Percentiles rank a stretch among this genome's conserved stretches.
Conservation (phyloP, 1,140 invertebrate genomes). For the Drosophila parabipectinata region DNA sequence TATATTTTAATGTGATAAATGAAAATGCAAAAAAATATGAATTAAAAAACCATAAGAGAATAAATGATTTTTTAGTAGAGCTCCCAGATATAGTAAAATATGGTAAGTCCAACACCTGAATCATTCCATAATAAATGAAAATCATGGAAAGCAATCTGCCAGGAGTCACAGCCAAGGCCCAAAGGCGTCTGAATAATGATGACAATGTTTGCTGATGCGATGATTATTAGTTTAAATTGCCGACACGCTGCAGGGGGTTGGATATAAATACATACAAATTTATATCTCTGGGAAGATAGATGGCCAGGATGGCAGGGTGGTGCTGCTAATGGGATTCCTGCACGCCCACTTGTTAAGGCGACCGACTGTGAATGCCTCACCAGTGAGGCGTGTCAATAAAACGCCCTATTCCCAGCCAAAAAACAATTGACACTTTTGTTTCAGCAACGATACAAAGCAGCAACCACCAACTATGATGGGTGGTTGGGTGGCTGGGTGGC, state of each 20-base stretch:
- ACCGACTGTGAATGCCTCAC: slow-evolving; percentile 70
- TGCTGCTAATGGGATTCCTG: slow-evolving; percentile 78
- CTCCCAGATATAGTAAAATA: slow-evolving; percentile 1
- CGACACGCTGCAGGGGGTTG: slow-evolving; percentile 50
- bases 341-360: slow-evolving; percentile 82
- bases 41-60: slow-evolving; percentile 62
- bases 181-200: slow-evolving; percentile 72
- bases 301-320: slow-evolving; percentile 24
- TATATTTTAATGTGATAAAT: slow-evolving; percentile 79
- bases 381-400: slow-evolving; percentile 67
- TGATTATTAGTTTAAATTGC: slow-evolving; percentile 84
- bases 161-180: slow-evolving; percentile 55
- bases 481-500: slow-evolving; percentile 7
- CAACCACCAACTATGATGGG: slow-evolving; percentile 21
- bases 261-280: slow-evolving; percentile 4
- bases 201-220: slow-evolving; percentile 83
- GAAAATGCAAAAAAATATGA: slow-evolving; percentile 47
- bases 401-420: slow-evolving; percentile 11
- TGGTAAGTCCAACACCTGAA: slow-evolving; percentile 24
- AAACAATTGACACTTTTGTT: slow-evolving; percentile 70
- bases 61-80: slow-evolving; percentile 71
- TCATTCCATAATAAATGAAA: slow-evolving; percentile 5
- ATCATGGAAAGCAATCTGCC: slow-evolving; percentile 57
- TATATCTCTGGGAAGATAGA: not conserved
- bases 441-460: slow-evolving; percentile 56